These are phyloP conservation scores for Nothobranchius furzeri DNA, from an alignment of 2,113 vertebrate species.

Conservation along the genomic window DNA sequence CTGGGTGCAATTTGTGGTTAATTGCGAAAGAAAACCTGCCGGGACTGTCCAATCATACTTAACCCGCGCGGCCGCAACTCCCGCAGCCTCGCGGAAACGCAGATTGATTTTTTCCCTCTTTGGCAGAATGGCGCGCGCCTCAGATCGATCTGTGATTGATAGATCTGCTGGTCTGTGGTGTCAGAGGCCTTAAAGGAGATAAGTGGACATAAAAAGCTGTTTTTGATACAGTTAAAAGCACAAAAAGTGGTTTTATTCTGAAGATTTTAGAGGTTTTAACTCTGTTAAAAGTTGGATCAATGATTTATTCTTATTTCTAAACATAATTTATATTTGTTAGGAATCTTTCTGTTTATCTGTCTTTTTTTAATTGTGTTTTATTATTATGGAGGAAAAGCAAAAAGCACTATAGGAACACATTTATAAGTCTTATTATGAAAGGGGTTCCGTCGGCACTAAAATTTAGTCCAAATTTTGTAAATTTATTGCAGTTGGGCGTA, in stretches of 20 bases:
- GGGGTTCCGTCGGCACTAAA: no score
- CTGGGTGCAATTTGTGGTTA: constrained; percentile 74
- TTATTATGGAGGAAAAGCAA: no score
- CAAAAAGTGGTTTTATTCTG: neutral
- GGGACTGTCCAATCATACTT: constrained; percentile 65
- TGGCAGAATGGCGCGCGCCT: constrained; percentile 37
- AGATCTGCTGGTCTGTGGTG: constrained; percentile 46
- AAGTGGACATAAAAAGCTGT: constrained; percentile 7
- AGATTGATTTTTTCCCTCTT: constrained; percentile 66
- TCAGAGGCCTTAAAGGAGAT: constrained; percentile 9
- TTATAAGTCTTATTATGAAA: no score
- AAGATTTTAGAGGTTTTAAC: no score
- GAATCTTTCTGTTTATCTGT: no score
- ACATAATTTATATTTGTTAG: no score
- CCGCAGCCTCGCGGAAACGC: constrained; percentile 56
- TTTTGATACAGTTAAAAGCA: constrained; percentile 17
- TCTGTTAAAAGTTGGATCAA: neutral
- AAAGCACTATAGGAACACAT: no score
- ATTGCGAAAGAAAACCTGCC: constrained; percentile 71
- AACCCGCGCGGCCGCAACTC: constrained; percentile 49
- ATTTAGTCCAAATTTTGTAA: no score
- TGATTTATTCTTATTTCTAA: no score
- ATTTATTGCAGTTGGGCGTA: no score
- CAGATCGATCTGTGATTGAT: constrained; percentile 68
- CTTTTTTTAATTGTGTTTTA: no score